Percentiles rank a stretch among this genome's conserved stretches.
Conservation (phyloP, 2,888 invertebrate species). For the Chaitophorus viminalis region DNA sequence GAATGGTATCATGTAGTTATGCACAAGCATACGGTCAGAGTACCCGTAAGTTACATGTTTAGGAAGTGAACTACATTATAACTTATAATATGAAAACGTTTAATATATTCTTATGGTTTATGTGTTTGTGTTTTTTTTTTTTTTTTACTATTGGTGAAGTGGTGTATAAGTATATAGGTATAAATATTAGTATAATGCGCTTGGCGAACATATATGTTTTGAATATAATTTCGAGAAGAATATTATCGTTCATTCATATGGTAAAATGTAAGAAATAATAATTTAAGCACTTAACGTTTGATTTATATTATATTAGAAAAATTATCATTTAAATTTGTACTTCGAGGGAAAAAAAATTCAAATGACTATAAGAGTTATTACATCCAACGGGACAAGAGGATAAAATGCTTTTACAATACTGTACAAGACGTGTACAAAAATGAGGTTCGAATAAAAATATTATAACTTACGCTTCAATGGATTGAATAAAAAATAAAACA, state of each 20-base stretch:
- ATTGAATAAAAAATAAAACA: constrained; percentile 39
- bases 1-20: too few species aligned
- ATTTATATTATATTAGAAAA: constrained; percentile 27
- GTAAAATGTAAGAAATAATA: constrained; percentile 33
- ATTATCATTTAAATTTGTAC: constrained; percentile 38
- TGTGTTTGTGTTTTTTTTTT: background rate
- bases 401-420: constrained; percentile 7
- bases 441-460: background rate
- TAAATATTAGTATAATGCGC: too few species aligned
- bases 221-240: constrained; percentile 26
- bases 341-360: background rate
- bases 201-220: background rate
- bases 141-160: background rate
- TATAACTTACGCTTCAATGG: constrained; percentile 23
- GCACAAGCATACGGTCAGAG: background rate
- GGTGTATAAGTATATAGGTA: too few species aligned
- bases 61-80: constrained; percentile 12
- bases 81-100: constrained; percentile 6
- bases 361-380: background rate
- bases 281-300: constrained; percentile 40
- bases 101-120: constrained; percentile 27
- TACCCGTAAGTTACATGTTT: background rate
- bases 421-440: constrained; percentile 21
- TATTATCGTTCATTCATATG: constrained; percentile 40
- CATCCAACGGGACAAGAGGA: background rate